Conservation (phyloP, 1,140 invertebrate species). For the Vanessa tameamea region DNA sequence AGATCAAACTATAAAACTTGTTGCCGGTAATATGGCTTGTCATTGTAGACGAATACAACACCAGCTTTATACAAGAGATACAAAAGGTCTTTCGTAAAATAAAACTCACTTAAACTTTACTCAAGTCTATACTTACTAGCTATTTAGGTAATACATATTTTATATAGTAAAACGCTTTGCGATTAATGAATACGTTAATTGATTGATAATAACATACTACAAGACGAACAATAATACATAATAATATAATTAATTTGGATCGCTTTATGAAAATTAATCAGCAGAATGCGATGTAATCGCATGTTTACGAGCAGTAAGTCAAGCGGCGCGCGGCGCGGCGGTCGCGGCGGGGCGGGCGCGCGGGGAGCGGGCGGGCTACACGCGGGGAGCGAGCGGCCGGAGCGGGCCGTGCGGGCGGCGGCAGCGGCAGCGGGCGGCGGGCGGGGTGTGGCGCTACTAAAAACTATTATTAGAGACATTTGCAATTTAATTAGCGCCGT, state of each 20-base stretch:
- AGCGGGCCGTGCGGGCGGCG: conserved; percentile 10
- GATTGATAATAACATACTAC: neutral
- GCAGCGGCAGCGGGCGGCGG: conserved; percentile 2
- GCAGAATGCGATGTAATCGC: conserved; percentile 35
- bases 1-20: no score
- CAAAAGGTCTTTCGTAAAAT: no score
- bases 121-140: no score
- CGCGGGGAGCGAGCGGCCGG: conserved; percentile 17
- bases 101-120: no score
- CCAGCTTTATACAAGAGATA: no score
- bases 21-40: no score
- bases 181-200: neutral
- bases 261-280: conserved; percentile 38
- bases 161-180: neutral
- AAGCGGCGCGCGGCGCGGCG: neutral
- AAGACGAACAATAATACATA: neutral
- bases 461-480: conserved; percentile 47
- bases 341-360: neutral
- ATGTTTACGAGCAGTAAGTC: conserved; percentile 28
- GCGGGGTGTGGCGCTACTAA: conserved; percentile 29
- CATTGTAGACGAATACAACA: no score
- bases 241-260: conserved; percentile 14
- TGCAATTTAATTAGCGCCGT: conserved; percentile 47
- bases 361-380: conserved; percentile 7
- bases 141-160: no score